These are phyloP conservation scores for Glossophaga mutica DNA, from an alignment of 2,797 vertebrate species.

Conservation along the genomic window DNA sequence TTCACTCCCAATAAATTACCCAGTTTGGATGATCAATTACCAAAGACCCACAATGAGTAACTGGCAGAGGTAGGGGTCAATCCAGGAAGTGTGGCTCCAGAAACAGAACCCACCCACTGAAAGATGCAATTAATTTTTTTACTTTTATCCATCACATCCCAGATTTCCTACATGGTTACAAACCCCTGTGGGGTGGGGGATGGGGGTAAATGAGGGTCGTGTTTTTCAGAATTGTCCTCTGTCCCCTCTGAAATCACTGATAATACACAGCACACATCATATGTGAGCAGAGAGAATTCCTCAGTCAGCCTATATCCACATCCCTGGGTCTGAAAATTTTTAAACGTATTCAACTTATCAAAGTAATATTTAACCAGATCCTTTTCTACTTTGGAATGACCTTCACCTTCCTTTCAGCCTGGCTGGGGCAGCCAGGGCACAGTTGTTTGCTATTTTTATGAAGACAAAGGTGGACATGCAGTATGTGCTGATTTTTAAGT, in stretches of 20 bases:
- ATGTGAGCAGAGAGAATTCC: not conserved
- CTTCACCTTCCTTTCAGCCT: constrained; percentile 44
- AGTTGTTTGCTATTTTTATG: constrained; percentile 21
- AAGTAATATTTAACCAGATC: constrained; percentile 59
- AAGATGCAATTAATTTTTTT: not conserved
- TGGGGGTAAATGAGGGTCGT: not conserved
- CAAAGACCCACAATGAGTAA: not conserved
- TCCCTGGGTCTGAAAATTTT: not conserved
- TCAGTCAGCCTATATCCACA: not conserved
- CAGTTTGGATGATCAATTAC: not conserved
- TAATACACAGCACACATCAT: not conserved
- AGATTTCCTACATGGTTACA: not conserved
- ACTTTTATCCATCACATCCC: not conserved
- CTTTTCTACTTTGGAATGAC: constrained; percentile 47
- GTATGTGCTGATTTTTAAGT: not conserved
- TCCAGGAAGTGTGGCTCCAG: not conserved
- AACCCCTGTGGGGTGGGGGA: not conserved
- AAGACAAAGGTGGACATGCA: not conserved
- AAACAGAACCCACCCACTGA: not conserved
- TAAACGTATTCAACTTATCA: constrained; percentile 6
- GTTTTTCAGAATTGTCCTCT: constrained; percentile 15
- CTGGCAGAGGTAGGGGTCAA: not conserved
- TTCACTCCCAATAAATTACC: not conserved
- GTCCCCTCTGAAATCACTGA: not conserved
- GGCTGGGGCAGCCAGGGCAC: not conserved